Base-by-base conservation (phyloP, 1,140 invertebrate genomes). In the Drosophila kohkoa region DNA sequence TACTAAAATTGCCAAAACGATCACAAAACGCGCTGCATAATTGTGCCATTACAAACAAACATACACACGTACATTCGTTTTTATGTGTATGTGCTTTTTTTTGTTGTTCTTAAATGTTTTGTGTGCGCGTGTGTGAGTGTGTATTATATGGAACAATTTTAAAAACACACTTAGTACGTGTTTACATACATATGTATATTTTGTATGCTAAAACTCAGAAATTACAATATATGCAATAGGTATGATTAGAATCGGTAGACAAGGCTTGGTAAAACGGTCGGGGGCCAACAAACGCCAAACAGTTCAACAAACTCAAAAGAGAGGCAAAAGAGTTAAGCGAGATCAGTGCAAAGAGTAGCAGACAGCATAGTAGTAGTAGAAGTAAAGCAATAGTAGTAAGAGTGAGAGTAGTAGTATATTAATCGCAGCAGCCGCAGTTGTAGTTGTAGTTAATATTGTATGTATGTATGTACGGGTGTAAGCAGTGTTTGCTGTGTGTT, bases 41-140 rank as follows among this genome's bases (percentile, higher is more conserved):
- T 88, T 89, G 83, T 88, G 83, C 85, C 89, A 89, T 89, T 89
- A 79, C 57, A 78, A 63, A 70, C 25, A 74, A 52, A 51, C 46
- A 70, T 43, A 45, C 45, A 68, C 62, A 74, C 20, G 57, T 63
- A 59, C 49, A 65, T 66, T 51, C 10, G 28, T 46, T 54, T 70
- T 54, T 70, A 57, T 66, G 45, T 57, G 20, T 58, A 38, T 63
- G 15, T 48, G 15, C 35, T 54, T 68, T 68, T 82, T 82, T 60
- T 78, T 75, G 62, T 67, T 69, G 66, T 52, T 79, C 60, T 78
- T 58, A 46, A 71, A 25, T 25, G 20, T 4, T 25, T 3, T 25
- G 57, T 76, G 72, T 65, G 68, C 45, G 70, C 57, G 60, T 69
- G 52, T 48, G 20, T 57, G 38, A 54, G 67, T 57, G 51, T 80